These are phyloP conservation scores for Enteromius argenteus DNA, from an alignment of 2,797 vertebrate species.

Conservation along the genomic window DNA sequence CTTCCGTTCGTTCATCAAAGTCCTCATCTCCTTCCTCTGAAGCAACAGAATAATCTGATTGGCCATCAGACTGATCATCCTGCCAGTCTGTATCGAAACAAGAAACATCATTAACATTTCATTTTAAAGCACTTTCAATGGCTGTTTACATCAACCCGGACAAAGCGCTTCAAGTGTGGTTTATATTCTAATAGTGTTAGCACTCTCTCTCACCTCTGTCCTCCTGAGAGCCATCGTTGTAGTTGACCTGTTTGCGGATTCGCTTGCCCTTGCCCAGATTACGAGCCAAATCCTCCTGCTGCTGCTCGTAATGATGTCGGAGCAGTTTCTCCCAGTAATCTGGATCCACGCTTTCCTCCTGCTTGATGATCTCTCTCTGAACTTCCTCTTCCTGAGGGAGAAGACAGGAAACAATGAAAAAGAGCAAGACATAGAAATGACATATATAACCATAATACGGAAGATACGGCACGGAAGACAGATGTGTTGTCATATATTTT, in stretches of 20 bases:
- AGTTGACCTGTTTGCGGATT: conserved; percentile 99
- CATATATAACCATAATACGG: neutral
- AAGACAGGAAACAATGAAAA: neutral
- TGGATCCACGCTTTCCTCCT: conserved; percentile 97
- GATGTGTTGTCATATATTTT: neutral
- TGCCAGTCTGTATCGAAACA: conserved; percentile 88
- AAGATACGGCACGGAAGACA: too few species aligned
- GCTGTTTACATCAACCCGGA: neutral
- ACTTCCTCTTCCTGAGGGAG: conserved; percentile 93
- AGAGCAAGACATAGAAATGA: neutral
- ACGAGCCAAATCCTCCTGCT: conserved; percentile 95
- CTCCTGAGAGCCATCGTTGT: conserved; percentile 97
- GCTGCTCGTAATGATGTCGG: conserved; percentile 96
- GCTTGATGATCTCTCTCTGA: conserved; percentile 97
- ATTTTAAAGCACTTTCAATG: neutral
- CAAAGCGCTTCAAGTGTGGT: neutral
- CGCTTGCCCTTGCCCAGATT: conserved; percentile 98
- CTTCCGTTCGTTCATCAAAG: conserved; percentile 96
- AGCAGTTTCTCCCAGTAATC: conserved; percentile 99
- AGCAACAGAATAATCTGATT: conserved; percentile 97
- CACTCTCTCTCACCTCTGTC: conserved; percentile 86
- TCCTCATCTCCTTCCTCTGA: conserved; percentile 98
- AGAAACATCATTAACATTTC: neutral
- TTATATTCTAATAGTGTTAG: neutral
- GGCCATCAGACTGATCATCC: conserved; percentile 98